Conservation (phyloP, 2,888 invertebrate species). For the Caenorhabditis zanzibari region DNA sequence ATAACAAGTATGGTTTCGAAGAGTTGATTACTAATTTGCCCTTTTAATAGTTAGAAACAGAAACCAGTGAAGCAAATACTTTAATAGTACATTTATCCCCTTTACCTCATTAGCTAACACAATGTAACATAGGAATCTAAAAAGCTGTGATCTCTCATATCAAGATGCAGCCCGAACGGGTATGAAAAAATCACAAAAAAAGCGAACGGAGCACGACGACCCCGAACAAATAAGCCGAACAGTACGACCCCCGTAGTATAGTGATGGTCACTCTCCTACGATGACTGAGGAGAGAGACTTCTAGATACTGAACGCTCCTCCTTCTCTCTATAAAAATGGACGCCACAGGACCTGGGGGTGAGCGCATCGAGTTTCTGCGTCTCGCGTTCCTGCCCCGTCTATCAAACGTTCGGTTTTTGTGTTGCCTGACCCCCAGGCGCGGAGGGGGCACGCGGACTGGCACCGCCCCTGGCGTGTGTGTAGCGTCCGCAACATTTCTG, state of each 20-base stretch:
- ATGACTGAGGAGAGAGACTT: constrained; percentile 19
- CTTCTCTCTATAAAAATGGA: constrained; percentile 44
- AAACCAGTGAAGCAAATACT: too few species aligned
- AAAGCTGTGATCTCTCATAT: background rate
- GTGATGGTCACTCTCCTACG: constrained; percentile 31
- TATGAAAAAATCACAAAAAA: constrained; percentile 21
- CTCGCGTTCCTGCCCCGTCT: constrained; percentile 29
- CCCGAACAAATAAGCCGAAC: constrained; percentile 26
- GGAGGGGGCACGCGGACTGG: constrained; percentile 62
- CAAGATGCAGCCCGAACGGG: constrained; percentile 9
- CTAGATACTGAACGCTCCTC: constrained; percentile 47
- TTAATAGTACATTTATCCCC: too few species aligned
- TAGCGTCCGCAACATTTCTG: constrained; percentile 43
- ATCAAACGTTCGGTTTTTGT: constrained; percentile 61
- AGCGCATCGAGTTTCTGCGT: constrained; percentile 37
- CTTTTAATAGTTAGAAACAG: too few species aligned
- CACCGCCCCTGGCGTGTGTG: constrained; percentile 43
- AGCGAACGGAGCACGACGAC: constrained; percentile 48
- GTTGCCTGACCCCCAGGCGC: constrained; percentile 44
- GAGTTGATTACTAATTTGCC: too few species aligned
- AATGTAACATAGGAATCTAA: background rate
- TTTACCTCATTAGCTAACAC: background rate
- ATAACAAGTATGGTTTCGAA: too few species aligned
- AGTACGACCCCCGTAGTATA: background rate
- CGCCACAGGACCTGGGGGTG: constrained; percentile 36